Evolutionary conservation across 2,113 vertebrate species (phyloP), one percentile per base, ranked within the genome.

Genomic region (Antigone vipio): DNA sequence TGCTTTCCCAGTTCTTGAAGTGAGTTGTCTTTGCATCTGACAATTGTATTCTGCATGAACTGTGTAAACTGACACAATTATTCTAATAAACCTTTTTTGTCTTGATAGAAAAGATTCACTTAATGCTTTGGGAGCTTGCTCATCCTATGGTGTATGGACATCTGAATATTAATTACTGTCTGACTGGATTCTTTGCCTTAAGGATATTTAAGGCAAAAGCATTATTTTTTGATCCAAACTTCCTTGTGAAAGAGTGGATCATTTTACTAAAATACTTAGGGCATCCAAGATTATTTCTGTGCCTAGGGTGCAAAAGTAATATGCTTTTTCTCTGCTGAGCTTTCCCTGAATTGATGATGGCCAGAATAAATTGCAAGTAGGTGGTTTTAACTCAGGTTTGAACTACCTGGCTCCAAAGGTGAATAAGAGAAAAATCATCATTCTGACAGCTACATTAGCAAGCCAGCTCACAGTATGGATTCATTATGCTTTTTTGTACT

Each of bases 191-290:
- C 27, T 89, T 94, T 94, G 34, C n/a, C 47, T 93, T 64, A 71
- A 84, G 6, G 5, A 35, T 89, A 42, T 64, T 58, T 75, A 74
- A 83, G 29, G 40, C 26, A 80, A 80, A 89, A 90, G 4, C 63
- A 45, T 85, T 96, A 52, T 40, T 92, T 94, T 95, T 95, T 88
- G 17, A 83, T 93, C 32, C 15, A 24, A 6, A 64, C 64, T 95
- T 38, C 22, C 20, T 78, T 67, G 53, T 59, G 50, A 91, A 91
- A 88, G 53, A 69, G 8, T 29, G 89, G 38, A 75, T 56, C 3
- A 14, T 14, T 82, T 90, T 67, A 40, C 11, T 88, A 16, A 91
- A 85, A 52, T 49, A 12, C 34, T 84, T 72, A 15, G 2, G 9
- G 12, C 45, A 76, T 58, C 12, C 35, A 50, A 64, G 38, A 52